Evolutionary conservation across 2,888 invertebrate species (phyloP).

Genomic region (Heliothis peltigera): DNA sequence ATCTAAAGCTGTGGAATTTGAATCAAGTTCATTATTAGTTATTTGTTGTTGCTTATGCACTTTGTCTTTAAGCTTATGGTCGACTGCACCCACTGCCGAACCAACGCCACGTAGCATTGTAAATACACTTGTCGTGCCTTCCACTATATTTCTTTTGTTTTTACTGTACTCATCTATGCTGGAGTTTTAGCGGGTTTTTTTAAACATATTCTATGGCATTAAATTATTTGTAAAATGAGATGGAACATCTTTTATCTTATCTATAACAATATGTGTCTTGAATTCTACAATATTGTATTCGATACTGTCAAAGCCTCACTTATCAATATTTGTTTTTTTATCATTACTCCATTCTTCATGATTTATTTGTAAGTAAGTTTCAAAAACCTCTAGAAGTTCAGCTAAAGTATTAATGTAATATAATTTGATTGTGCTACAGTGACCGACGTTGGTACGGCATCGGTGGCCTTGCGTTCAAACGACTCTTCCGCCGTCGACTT

Average conservation of each 20-base stretch:
- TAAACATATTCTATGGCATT: neutral
- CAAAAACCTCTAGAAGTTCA: slow-evolving; percentile 33
- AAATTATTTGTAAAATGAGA: too few species aligned
- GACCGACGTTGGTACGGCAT: slow-evolving; percentile 84
- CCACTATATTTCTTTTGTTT: slow-evolving; percentile 38
- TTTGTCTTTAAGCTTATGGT: slow-evolving; percentile 53
- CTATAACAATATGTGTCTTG: too few species aligned
- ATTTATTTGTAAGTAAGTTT: slow-evolving; percentile 2
- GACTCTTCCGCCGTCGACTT: slow-evolving; percentile 72
- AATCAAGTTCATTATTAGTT: slow-evolving; percentile 7
- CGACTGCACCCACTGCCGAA: slow-evolving; percentile 77
- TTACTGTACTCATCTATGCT: slow-evolving; percentile 6
- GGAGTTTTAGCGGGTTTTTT: slow-evolving; percentile 11
- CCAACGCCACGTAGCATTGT: slow-evolving; percentile 81
- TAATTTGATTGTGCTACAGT: slow-evolving; percentile 82
- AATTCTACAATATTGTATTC: too few species aligned
- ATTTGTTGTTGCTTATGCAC: slow-evolving; percentile 41
- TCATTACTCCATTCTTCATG: neutral
- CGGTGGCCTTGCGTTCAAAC: slow-evolving; percentile 70
- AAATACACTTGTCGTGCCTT: slow-evolving; percentile 78
- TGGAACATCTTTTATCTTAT: too few species aligned
- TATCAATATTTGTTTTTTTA: neutral
- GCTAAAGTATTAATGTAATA: slow-evolving; percentile 51
- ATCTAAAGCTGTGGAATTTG: neutral
- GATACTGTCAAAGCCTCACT: too few species aligned